These are phyloP conservation scores for Drosophila anomelani DNA, from an alignment of 2,888 invertebrate genomes.

Conservation along the genomic window DNA sequence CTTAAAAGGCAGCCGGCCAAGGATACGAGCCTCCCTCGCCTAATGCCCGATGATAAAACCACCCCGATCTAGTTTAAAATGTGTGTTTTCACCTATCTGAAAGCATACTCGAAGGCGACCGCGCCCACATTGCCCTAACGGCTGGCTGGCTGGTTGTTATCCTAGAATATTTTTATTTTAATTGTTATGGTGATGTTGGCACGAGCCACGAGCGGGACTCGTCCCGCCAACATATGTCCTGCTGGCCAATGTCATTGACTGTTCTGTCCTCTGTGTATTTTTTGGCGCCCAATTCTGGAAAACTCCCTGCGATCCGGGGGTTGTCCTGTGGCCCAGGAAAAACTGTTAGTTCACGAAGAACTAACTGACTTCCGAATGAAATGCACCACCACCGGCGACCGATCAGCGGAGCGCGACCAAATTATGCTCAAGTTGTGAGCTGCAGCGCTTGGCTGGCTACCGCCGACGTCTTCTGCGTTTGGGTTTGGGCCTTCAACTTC, in stretches of 20 bases:
- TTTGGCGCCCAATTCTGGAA: slow-evolving; percentile 75
- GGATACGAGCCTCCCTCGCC: slow-evolving; percentile 34
- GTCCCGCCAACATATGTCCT: slow-evolving; percentile 62
- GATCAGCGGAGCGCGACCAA: slow-evolving; percentile 74
- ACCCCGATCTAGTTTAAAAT: slow-evolving; percentile 70
- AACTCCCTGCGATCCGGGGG: slow-evolving; percentile 64
- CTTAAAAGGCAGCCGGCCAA: slow-evolving; percentile 59
- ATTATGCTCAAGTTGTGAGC: slow-evolving; percentile 63
- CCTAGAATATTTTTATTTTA: slow-evolving; percentile 68
- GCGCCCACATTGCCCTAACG: slow-evolving; percentile 66
- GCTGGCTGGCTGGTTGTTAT: slow-evolving; percentile 46
- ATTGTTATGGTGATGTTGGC: slow-evolving; percentile 76
- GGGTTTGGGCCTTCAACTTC: slow-evolving; percentile 43
- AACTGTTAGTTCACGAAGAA: slow-evolving; percentile 56
- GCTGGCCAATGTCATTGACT: slow-evolving; percentile 68
- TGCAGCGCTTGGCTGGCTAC: slow-evolving; percentile 72
- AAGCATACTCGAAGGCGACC: slow-evolving; percentile 31
- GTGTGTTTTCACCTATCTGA: slow-evolving; percentile 20
- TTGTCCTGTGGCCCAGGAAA: slow-evolving; percentile 63
- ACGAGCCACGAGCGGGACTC: slow-evolving; percentile 57
- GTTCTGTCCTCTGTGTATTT: slow-evolving; percentile 21
- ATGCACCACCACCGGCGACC: slow-evolving; percentile 16
- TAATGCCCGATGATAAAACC: slow-evolving; percentile 36
- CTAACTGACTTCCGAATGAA: slow-evolving; percentile 12
- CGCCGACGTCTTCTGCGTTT: slow-evolving; percentile 6